These are phyloP conservation scores for Ciconia stormi DNA, from an alignment of 2,113 vertebrate species.

Conservation along the genomic window DNA sequence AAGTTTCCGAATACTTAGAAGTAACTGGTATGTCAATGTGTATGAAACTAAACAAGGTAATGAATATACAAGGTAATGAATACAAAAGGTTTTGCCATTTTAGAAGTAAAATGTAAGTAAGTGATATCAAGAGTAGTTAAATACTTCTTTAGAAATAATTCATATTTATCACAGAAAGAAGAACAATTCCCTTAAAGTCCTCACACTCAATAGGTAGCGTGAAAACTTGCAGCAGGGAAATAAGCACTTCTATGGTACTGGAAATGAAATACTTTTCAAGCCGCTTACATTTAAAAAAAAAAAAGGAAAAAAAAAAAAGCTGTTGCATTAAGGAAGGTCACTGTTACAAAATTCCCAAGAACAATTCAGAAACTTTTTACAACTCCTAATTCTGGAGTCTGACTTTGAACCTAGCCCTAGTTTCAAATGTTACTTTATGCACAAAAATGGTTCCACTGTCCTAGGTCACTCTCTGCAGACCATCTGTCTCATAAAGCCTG, in stretches of 20 bases:
- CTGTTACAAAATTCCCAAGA: background rate
- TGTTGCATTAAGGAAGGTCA: background rate
- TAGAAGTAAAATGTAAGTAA: background rate
- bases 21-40: background rate
- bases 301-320: fast-evolving
- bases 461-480: background rate
- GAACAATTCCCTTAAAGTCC: background rate
- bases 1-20: background rate
- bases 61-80: background rate
- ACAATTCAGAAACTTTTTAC: background rate
- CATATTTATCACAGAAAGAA: background rate
- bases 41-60: background rate
- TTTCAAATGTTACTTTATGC: background rate
- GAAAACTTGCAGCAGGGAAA: background rate
- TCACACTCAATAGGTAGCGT: background rate
- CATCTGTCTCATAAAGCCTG: background rate
- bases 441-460: background rate
- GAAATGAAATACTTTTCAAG: background rate
- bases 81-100: background rate
- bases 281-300: background rate
- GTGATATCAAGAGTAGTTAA: background rate
- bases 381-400: background rate
- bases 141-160: background rate
- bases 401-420: background rate
- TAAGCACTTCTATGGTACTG: background rate